Evolutionary conservation across 2,797 vertebrate genomes (phyloP).

Genomic region (Potorous gilbertii): DNA sequence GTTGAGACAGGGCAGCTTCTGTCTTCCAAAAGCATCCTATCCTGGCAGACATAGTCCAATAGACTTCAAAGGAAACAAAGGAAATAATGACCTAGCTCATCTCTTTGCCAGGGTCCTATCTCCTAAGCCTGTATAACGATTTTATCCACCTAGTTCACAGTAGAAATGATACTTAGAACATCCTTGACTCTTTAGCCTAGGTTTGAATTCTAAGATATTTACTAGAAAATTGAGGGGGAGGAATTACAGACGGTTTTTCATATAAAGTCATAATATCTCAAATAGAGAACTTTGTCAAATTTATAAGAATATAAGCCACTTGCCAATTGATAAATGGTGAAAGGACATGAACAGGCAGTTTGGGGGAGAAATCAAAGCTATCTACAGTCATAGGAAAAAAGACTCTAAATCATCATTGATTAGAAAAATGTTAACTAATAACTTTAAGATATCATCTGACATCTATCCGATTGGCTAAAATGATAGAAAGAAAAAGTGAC

Average conservation of each 20-base stretch:
- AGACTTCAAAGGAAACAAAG: neutral
- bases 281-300: neutral
- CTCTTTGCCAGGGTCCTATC: constrained; percentile 24
- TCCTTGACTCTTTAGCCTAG: neutral
- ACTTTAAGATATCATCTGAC: neutral
- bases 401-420: neutral
- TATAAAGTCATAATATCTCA: neutral
- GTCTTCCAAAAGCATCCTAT: constrained; percentile 18
- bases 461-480: neutral
- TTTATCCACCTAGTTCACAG: constrained; percentile 1
- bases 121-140: neutral
- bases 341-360: neutral
- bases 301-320: neutral
- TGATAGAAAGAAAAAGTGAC: neutral
- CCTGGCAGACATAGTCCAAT: neutral
- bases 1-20: neutral
- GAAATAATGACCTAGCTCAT: neutral
- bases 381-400: neutral
- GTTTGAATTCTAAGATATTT: constrained; percentile 24
- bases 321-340: neutral
- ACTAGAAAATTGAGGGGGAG: too few species aligned
- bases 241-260: too few species aligned
- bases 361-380: neutral
- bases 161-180: neutral
- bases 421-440: neutral